Conservation (phyloP, 1,140 invertebrate species). For the Aphaenogaster floridana region DNA sequence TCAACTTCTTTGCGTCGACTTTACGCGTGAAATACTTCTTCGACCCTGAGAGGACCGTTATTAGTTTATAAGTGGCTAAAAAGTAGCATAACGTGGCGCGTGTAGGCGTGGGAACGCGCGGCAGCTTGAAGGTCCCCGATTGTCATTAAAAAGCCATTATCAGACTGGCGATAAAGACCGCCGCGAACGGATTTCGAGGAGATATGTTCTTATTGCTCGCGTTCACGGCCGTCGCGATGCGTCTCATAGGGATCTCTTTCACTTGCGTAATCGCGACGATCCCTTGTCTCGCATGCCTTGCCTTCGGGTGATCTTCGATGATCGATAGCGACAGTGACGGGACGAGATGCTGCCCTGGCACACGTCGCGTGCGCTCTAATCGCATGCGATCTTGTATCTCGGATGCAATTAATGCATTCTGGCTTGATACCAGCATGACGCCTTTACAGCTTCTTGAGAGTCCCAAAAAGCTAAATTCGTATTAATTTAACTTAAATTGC, state of each 20-base stretch:
- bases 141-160: conserved; percentile 61
- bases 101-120: conserved; percentile 67
- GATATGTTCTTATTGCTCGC: background rate
- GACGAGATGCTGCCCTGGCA: conserved; percentile 28
- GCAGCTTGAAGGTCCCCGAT: conserved; percentile 52
- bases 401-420: conserved; percentile 35
- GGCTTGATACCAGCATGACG: conserved; percentile 24
- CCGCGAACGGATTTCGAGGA: conserved; percentile 21
- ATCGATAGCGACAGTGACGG: conserved; percentile 30
- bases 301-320: conserved; percentile 40
- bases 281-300: background rate
- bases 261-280: conserved; percentile 37
- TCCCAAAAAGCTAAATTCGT: background rate
- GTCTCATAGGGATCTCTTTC: background rate
- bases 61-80: conserved; percentile 38
- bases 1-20: conserved; percentile 7
- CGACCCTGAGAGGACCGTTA: conserved; percentile 43
- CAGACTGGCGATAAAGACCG: conserved; percentile 15
- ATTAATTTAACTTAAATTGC: background rate
- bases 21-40: conserved; percentile 5
- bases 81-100: conserved; percentile 33
- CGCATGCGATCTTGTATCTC: conserved; percentile 4
- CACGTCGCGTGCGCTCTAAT: background rate
- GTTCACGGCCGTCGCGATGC: conserved; percentile 2
- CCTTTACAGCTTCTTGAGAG: background rate